phyloP scores from a whole-genome alignment of 2,113 vertebrate species.

The Otocyon megalotis region DNA sequence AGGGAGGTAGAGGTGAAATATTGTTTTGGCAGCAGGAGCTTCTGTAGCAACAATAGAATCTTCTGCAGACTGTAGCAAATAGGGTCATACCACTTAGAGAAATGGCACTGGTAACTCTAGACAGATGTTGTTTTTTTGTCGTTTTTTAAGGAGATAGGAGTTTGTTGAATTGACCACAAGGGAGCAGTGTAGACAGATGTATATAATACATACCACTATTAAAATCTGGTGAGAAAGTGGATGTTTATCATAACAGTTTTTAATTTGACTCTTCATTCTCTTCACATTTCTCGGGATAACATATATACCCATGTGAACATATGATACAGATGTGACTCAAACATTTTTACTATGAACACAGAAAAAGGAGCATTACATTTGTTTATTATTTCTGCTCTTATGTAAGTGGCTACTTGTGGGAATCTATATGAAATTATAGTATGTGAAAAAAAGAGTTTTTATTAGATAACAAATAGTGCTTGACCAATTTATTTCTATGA shows the following conservation, averaged over 20 bases:
- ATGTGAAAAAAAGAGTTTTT: constrained; percentile 18
- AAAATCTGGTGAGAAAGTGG: background rate
- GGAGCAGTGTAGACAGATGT: background rate
- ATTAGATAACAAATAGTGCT: constrained; percentile 34
- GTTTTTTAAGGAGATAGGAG: background rate
- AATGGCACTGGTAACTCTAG: background rate
- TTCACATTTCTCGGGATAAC: background rate
- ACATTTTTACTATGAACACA: background rate
- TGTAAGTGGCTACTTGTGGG: background rate
- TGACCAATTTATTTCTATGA: constrained; percentile 56
- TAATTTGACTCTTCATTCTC: background rate
- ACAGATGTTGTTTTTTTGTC: background rate
- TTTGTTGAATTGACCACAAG: background rate
- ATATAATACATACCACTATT: background rate
- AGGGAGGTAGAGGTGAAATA: background rate
- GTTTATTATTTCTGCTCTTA: constrained; percentile 11
- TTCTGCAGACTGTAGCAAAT: background rate
- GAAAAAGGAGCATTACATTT: background rate
- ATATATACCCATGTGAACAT: background rate
- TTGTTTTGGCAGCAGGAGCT: background rate
- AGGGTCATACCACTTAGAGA: background rate
- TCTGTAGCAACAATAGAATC: background rate
- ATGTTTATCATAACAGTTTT: background rate
- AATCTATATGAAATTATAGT: background rate
- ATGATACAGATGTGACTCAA: background rate